A percentile compares a stretch with the other conserved stretches of the same genome.
These are phyloP conservation scores for Harpagifer antarcticus DNA, from an alignment of 2,797 vertebrate species.

Conservation along the genomic window DNA sequence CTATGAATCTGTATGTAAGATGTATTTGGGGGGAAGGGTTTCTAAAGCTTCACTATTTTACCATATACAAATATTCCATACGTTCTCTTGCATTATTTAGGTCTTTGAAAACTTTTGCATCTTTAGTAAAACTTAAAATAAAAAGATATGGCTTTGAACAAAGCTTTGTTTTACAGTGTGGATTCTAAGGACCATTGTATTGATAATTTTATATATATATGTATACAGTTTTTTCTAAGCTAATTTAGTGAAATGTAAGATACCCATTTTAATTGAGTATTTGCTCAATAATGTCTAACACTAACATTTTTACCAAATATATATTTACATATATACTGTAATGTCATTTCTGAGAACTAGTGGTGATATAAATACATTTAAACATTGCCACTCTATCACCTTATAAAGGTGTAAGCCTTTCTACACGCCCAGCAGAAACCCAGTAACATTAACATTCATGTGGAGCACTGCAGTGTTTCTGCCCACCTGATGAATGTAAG, in stretches of 20 bases:
- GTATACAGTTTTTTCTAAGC: neutral
- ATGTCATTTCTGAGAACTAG: neutral
- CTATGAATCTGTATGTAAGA: neutral
- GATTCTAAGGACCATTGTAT: slow-evolving; percentile 12
- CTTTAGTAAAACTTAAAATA: slow-evolving; percentile 3
- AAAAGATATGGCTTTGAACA: neutral
- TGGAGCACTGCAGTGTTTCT: neutral
- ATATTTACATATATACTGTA: neutral
- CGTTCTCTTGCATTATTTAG: slow-evolving; percentile 14
- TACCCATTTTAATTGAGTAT: neutral
- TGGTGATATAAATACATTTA: neutral
- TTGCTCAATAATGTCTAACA: neutral
- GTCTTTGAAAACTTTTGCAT: slow-evolving; percentile 4
- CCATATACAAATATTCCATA: slow-evolving; percentile 10
- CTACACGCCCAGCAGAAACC: slow-evolving; percentile 1
- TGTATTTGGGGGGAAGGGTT: neutral
- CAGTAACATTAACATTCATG: neutral
- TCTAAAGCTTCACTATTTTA: slow-evolving; percentile 11
- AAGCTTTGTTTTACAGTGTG: neutral
- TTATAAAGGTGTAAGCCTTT: neutral
- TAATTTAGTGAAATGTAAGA: neutral
- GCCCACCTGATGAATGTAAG: slow-evolving; percentile 3
- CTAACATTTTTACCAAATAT: neutral
- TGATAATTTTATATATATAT: neutral
- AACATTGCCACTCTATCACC: neutral